Conservation (phyloP, 2,888 invertebrate species). For the Drosophila pegasa region DNA sequence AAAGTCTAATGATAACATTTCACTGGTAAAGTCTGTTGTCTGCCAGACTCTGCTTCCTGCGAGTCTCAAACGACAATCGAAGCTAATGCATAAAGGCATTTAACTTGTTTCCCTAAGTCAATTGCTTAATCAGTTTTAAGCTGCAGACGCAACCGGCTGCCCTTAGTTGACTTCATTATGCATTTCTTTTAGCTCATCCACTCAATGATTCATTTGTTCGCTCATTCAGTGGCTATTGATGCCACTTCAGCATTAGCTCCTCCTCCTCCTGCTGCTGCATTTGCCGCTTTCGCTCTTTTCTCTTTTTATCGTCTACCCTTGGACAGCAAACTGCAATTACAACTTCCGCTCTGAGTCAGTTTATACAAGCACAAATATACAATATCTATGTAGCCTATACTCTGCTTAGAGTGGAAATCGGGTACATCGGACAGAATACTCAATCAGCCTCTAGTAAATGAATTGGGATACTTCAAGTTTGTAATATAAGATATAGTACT, state of each 20-base stretch:
- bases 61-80: slow-evolving; percentile 26
- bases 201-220: slow-evolving; percentile 14
- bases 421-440: neutral
- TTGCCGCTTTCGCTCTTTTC: slow-evolving; percentile 16
- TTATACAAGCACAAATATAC: neutral
- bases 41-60: neutral
- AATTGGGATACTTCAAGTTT: neutral
- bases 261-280: neutral
- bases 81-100: slow-evolving; percentile 32
- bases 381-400: slow-evolving; percentile 5
- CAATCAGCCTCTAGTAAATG: neutral
- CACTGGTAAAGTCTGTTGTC: neutral
- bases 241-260: slow-evolving; percentile 14
- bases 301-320: slow-evolving; percentile 1
- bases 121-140: slow-evolving; percentile 32
- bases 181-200: slow-evolving; percentile 22
- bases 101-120: slow-evolving; percentile 32
- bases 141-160: slow-evolving; percentile 10
- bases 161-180: slow-evolving; percentile 41
- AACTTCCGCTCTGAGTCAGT: slow-evolving; percentile 70
- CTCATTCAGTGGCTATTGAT: slow-evolving; percentile 19
- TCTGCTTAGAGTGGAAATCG: neutral
- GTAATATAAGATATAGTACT: neutral
- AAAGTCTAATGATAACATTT: too few relatives aligned
- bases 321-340: slow-evolving; percentile 58